These are phyloP conservation scores for Deilephila porcellus DNA, from an alignment of 2,888 invertebrate genomes.

Conservation along the genomic window DNA sequence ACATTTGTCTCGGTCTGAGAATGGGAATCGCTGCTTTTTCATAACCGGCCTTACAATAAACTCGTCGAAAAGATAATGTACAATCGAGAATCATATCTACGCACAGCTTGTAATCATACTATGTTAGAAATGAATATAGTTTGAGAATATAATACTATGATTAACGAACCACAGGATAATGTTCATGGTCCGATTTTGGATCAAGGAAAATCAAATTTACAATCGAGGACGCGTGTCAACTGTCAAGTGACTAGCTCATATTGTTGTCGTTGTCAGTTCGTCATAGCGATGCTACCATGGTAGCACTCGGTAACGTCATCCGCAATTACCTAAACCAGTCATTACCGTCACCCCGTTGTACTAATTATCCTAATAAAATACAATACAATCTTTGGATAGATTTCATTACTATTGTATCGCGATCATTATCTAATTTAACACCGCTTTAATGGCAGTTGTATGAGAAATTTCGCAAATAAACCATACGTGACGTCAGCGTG, in stretches of 20 bases:
- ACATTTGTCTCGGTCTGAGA: too few relatives aligned
- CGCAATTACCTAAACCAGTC: not conserved
- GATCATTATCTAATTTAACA: conserved; percentile 6
- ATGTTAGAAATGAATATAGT: not conserved
- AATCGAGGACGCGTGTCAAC: not conserved
- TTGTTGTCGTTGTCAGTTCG: not conserved
- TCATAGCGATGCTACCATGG: not conserved
- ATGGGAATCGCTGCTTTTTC: too few relatives aligned
- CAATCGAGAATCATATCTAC: too few relatives aligned
- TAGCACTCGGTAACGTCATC: not conserved
- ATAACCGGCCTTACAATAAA: not conserved
- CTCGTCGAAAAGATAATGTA: not conserved
- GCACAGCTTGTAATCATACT: too few relatives aligned
- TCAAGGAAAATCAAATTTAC: not conserved
- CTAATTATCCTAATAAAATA: not conserved
- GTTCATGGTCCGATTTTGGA: not conserved
- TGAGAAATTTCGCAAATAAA: conserved; percentile 20
- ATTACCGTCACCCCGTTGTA: not conserved
- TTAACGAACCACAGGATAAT: not conserved
- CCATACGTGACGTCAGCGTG: conserved; percentile 20
- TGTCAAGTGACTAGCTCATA: not conserved
- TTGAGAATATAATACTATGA: too few relatives aligned
- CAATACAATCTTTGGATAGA: not conserved
- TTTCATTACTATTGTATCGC: conserved; percentile 1
- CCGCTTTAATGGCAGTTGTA: not conserved